A percentile compares a stretch with the other conserved stretches of the same genome.
phyloP scores from a whole-genome alignment of 2,888 invertebrate genomes.

The Buathra laborator region DNA sequence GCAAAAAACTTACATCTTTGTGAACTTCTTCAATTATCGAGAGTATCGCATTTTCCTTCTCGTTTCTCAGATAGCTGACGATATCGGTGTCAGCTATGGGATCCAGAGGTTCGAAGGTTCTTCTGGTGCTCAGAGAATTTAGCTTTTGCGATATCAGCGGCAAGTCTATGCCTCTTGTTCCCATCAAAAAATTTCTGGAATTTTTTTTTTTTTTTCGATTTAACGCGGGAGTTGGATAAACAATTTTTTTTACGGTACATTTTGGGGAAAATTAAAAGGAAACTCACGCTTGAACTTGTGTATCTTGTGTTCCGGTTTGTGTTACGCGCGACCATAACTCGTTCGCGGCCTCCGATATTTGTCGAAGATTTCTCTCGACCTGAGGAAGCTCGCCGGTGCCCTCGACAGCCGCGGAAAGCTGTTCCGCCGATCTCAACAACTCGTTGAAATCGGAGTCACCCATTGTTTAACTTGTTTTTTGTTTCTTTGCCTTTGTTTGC shows the following conservation, averaged over 20 bases:
- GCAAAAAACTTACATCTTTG: constrained; percentile 89
- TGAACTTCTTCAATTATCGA: constrained; percentile 96
- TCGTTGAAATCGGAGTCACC: constrained; percentile 91
- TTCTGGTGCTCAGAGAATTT: constrained; percentile 94
- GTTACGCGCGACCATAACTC: constrained; percentile 95
- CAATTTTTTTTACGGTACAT: constrained; percentile 50
- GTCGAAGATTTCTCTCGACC: constrained; percentile 95
- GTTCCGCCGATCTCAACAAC: constrained; percentile 96
- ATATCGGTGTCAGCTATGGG: constrained; percentile 97
- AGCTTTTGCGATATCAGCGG: constrained; percentile 97
- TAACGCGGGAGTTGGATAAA: constrained; percentile 19
- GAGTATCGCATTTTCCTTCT: constrained; percentile 96
- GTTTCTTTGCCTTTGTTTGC: background rate
- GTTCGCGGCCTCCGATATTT: constrained; percentile 96
- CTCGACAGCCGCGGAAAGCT: constrained; percentile 95
- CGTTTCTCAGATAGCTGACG: constrained; percentile 95
- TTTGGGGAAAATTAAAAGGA: background rate
- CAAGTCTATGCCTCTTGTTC: constrained; percentile 96
- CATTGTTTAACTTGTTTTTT: constrained; percentile 71
- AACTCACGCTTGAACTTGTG: constrained; percentile 91
- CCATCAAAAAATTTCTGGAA: constrained; percentile 93
- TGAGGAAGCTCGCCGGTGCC: constrained; percentile 93
- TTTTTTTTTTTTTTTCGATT: background rate
- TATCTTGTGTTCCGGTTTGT: constrained; percentile 94
- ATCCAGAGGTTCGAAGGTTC: constrained; percentile 95